Conservation (phyloP, 1,140 invertebrate species). For the Micrasema longulum region DNA sequence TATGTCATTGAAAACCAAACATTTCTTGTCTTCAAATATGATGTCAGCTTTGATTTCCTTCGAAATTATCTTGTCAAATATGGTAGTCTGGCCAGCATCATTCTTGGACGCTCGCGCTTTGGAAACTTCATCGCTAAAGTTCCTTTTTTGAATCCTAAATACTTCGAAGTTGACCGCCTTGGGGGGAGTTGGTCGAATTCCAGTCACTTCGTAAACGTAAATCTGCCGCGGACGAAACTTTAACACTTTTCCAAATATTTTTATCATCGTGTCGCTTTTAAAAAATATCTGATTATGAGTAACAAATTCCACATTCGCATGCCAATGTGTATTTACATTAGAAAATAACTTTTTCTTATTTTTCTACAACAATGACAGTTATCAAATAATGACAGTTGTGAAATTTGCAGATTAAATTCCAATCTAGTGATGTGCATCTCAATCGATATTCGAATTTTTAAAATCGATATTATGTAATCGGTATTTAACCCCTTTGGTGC, state of each 20-base stretch:
- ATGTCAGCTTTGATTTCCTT: conserved; percentile 84
- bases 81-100: conserved; percentile 68
- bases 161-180: conserved; percentile 29
- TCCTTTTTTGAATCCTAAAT: conserved; percentile 42
- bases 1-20: conserved; percentile 84
- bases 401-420: background rate
- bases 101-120: conserved; percentile 57
- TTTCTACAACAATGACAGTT: no score
- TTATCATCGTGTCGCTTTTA: conserved; percentile 13
- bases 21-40: conserved; percentile 83
- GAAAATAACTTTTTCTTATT: no score
- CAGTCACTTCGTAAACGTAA: conserved; percentile 35
- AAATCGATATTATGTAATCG: no score
- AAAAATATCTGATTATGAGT: background rate
- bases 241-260: conserved; percentile 28
- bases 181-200: conserved; percentile 7
- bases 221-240: conserved; percentile 33
- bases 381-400: background rate
- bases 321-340: background rate
- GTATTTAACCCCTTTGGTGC: no score
- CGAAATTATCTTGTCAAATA: conserved; percentile 85
- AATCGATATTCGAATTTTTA: no score
- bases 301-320: background rate
- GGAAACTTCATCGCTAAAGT: conserved; percentile 64
- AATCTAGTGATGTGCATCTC: background rate